A percentile compares a stretch with the other conserved stretches of the same genome.
Conservation (phyloP, 2,888 invertebrate genomes). For the Eutolmus rufibarbis region DNA sequence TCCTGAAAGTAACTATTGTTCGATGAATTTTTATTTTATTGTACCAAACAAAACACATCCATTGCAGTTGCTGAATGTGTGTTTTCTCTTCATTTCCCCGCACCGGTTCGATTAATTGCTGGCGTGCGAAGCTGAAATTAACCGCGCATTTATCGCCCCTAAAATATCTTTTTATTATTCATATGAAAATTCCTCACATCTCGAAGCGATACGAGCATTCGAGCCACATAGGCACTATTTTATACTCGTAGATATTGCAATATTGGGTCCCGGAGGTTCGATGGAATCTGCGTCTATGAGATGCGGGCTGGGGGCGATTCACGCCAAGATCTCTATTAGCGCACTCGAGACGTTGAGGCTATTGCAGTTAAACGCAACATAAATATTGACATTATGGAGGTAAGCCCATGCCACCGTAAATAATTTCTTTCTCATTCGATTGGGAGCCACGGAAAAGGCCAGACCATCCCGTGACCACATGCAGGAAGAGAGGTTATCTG, state of each 20-base stretch:
- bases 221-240: neutral
- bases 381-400: constrained; percentile 29
- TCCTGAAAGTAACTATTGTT: neutral
- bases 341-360: neutral
- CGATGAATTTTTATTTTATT: neutral
- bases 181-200: constrained; percentile 12
- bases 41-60: neutral
- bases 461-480: neutral
- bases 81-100: neutral
- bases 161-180: constrained; percentile 1
- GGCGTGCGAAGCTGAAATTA: constrained; percentile 22
- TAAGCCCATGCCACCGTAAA: constrained; percentile 14
- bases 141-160: neutral
- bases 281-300: neutral
- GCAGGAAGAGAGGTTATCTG: constrained; percentile 37
- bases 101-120: neutral
- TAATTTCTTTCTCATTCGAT: constrained; percentile 14
- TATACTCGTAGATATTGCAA: neutral
- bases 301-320: constrained; percentile 7
- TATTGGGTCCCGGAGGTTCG: neutral
- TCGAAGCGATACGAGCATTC: neutral
- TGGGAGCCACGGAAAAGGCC: constrained; percentile 21
- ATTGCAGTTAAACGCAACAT: constrained; percentile 28
- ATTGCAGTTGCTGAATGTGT: neutral
- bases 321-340: constrained; percentile 26